Evolutionary conservation across 2,888 invertebrate genomes (phyloP).

Genomic region (Pyrocoelia pectoralis): DNA sequence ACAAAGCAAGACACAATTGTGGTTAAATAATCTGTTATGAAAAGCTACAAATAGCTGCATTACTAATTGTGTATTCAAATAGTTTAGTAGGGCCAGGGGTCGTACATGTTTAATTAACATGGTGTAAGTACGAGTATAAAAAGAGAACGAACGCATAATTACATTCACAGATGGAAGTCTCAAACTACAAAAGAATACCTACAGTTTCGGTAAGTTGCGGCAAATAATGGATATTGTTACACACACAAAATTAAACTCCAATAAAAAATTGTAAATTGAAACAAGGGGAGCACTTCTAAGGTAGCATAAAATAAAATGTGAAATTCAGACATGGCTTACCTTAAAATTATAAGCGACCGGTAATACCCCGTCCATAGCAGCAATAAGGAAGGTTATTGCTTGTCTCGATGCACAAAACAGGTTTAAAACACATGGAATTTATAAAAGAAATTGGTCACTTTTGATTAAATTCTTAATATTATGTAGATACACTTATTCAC

Average conservation of each 20-base stretch:
- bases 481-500: neutral
- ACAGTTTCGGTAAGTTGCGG: too few species aligned
- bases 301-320: neutral
- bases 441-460: neutral
- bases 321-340: neutral
- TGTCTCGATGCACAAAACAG: neutral
- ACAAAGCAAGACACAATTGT: too few species aligned
- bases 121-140: too few species aligned
- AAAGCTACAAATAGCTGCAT: neutral
- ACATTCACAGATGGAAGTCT: too few species aligned
- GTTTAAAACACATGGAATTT: conserved; percentile 4
- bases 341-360: neutral
- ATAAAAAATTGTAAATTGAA: neutral
- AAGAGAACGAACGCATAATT: too few species aligned
- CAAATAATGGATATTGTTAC: too few species aligned
- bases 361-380: neutral
- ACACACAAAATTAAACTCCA: neutral
- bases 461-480: neutral
- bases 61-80: neutral
- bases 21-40: neutral
- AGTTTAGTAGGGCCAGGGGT: too few species aligned
- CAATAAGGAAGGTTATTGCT: too few species aligned
- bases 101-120: too few species aligned
- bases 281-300: neutral
- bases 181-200: too few species aligned